These are phyloP conservation scores for Mesitornis unicolor DNA, from an alignment of 2,113 vertebrate species.

Conservation along the genomic window DNA sequence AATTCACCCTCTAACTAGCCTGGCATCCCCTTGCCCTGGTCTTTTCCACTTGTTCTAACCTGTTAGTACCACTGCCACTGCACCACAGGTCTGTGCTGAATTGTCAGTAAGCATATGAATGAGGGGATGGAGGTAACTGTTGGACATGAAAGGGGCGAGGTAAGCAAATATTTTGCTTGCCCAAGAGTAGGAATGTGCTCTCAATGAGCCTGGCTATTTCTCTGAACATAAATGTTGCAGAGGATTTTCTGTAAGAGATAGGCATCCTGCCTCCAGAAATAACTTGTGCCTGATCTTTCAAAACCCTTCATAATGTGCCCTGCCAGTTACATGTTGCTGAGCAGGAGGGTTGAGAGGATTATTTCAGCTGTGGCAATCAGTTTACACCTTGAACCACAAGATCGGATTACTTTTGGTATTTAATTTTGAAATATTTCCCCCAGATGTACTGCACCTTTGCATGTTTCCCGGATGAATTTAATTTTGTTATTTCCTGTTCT, in stretches of 20 bases:
- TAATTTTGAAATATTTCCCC: constrained; percentile 63
- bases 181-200: not conserved
- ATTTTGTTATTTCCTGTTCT: constrained; percentile 56
- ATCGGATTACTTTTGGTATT: constrained; percentile 55
- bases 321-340: constrained; percentile 27
- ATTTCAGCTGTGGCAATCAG: constrained; percentile 55
- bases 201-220: not conserved
- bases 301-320: not conserved
- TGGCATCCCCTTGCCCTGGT: not conserved
- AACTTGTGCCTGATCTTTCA: constrained; percentile 20
- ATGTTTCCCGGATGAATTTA: constrained; percentile 23
- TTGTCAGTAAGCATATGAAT: not conserved
- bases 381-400: constrained; percentile 51
- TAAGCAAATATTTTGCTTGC: not conserved
- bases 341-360: constrained; percentile 34
- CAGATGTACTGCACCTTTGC: constrained; percentile 30
- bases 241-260: constrained; percentile 21
- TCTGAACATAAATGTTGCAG: not conserved
- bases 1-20: not conserved
- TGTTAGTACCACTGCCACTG: not conserved
- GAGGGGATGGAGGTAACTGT: not conserved
- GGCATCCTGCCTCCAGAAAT: constrained; percentile 10
- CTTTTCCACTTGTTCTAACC: not conserved
- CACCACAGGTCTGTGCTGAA: not conserved
- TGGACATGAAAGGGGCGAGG: not conserved